Conservation (phyloP, 2,113 vertebrate genomes). For the Scatophagus argus region DNA sequence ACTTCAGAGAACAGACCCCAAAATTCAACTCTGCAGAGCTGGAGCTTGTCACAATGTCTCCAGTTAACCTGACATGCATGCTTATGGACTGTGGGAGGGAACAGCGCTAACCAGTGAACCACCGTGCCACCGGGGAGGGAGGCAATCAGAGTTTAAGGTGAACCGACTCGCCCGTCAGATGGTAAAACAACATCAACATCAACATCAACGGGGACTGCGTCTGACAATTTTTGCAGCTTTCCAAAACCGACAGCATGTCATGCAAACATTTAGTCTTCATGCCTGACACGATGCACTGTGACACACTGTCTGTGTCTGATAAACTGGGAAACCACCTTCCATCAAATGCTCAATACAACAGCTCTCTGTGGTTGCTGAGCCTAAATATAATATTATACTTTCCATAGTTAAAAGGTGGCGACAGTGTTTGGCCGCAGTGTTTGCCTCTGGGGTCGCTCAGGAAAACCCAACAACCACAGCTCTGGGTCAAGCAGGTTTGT, state of each 20-base stretch:
- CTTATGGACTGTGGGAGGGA: too few species aligned
- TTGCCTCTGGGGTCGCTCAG: not conserved
- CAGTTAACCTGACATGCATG: too few species aligned
- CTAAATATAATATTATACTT: not conserved
- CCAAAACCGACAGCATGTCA: too few species aligned
- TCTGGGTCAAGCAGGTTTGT: not conserved
- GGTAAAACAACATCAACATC: too few species aligned
- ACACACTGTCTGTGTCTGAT: too few species aligned
- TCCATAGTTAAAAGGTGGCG: not conserved
- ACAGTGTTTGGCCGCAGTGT: not conserved
- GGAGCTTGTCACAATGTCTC: too few species aligned
- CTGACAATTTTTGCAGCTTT: too few species aligned
- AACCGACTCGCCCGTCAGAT: too few species aligned
- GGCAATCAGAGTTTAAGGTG: too few species aligned
- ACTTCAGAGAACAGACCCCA: not conserved
- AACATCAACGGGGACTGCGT: too few species aligned
- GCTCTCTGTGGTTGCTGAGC: not conserved
- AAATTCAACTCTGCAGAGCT: too few species aligned
- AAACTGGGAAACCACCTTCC: not conserved
- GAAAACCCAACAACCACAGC: constrained; percentile 13
- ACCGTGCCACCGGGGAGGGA: too few species aligned
- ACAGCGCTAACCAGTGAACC: not conserved
- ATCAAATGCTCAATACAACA: not conserved
- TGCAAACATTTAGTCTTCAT: not conserved
- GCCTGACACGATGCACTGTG: not conserved